phyloP scores from a whole-genome alignment of 2,888 invertebrate genomes.

The Eucriotettix oculatus region DNA sequence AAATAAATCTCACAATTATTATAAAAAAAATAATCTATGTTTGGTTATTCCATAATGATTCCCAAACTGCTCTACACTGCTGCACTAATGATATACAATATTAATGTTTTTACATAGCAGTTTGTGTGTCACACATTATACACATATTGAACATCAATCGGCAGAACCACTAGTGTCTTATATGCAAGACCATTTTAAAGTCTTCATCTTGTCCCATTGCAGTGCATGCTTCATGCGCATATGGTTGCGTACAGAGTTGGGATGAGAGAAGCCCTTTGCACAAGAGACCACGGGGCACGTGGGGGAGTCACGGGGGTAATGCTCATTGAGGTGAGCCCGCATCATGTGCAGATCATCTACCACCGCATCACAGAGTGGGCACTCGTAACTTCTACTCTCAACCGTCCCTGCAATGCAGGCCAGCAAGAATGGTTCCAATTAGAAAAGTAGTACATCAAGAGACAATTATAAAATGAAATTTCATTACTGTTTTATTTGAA shows the following conservation, averaged over 20 bases:
- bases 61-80: no score
- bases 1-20: no score
- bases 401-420: constrained; percentile 16
- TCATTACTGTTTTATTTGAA: neutral
- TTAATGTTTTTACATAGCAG: no score
- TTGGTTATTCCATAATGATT: no score
- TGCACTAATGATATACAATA: no score
- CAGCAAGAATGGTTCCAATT: constrained; percentile 14
- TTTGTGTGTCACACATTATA: no score
- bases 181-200: constrained; percentile 54
- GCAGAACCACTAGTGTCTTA: constrained; percentile 18
- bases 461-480: neutral
- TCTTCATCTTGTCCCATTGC: constrained; percentile 74
- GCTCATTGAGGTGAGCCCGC: constrained; percentile 60
- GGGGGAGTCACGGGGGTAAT: constrained; percentile 72
- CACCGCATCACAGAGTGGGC: constrained; percentile 55
- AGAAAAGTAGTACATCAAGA: constrained; percentile 2
- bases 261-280: constrained; percentile 60
- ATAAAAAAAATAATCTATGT: no score
- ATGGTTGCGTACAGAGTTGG: constrained; percentile 74
- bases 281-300: constrained; percentile 63
- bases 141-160: no score
- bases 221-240: constrained; percentile 69
- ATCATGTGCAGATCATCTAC: constrained; percentile 48
- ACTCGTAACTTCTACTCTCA: constrained; percentile 31